These are phyloP conservation scores for Ceyx melanurus DNA, from an alignment of 2,113 vertebrate species.

Conservation along the genomic window DNA sequence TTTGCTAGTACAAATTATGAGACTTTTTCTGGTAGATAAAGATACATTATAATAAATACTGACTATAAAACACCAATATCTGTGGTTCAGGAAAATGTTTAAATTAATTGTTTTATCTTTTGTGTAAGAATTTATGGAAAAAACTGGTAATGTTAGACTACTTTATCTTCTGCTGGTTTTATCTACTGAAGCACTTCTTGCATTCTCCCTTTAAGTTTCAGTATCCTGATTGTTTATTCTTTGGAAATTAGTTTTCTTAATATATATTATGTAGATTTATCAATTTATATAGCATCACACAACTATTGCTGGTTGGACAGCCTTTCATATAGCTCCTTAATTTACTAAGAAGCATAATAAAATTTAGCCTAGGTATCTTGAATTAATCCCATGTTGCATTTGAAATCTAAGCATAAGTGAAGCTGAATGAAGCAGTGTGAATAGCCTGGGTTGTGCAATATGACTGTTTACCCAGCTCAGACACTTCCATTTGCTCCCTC, in stretches of 20 bases:
- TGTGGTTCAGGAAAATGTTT: background rate
- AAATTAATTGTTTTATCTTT: background rate
- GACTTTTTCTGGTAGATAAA: background rate
- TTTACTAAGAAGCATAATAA: background rate
- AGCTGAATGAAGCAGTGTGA: background rate
- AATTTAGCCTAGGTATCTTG: background rate
- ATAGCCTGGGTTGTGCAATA: background rate
- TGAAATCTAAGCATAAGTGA: background rate
- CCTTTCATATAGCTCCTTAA: background rate
- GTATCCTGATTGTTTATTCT: background rate
- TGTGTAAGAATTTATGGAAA: background rate
- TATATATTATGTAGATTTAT: background rate
- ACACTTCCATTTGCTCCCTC: background rate
- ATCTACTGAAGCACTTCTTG: background rate
- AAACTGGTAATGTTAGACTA: background rate
- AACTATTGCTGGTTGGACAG: background rate
- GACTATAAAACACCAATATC: background rate
- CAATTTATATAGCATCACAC: background rate
- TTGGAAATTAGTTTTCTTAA: background rate
- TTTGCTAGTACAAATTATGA: background rate
- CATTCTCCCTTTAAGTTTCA: background rate
- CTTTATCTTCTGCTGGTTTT: background rate
- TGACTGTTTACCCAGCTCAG: fast-evolving
- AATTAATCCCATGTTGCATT: background rate
- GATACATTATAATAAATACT: background rate